Evolutionary conservation across 2,797 vertebrate genomes (phyloP), one percentile per base, ranked within the genome.

Genomic region (Gastrophryne carolinensis): DNA sequence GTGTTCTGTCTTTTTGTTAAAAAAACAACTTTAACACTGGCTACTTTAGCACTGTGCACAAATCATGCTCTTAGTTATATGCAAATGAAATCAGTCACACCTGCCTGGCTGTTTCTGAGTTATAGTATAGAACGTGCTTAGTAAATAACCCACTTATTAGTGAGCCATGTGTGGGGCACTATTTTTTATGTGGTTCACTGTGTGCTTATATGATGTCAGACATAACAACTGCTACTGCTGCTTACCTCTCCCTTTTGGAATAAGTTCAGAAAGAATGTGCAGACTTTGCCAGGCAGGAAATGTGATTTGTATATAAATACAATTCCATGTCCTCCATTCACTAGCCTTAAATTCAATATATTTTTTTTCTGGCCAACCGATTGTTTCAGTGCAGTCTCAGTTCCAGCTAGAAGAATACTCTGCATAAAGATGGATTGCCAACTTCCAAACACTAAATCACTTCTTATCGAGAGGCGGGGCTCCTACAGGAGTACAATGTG

Each of bases 381-480:
- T 73, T 73, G 60, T 73, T 65, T 41, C 15, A 26, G 44, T 62
- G 23, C 44, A 35, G 21, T 29, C 49, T 53, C 23, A 21, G 34
- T 30, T 47, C 60, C 37, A 41, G 41, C 27, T 13, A 56, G 34
- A 17, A 26, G 37, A 53, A 32, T 17, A 56, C 27, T 49, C 61
- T 64, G 60, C 71, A 49, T 62, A 34, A 73, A 73, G 37, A 73
- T 57, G 5, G 23, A 73, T 73, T 63, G 50, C 26, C 19, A 29
- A 41, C 54, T 73, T 49, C 60, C 47, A 73, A 73, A 65, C 41
- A 65, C 21, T 53, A 61, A 73, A 73, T 73, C 35, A 29, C 10
- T 65, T 39, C 61, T 64, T 73, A 73, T 73, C 71, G 34, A 54
- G 37, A 19, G 32, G 26, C 62, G 63, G 70, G 32, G 29, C 35